These are phyloP conservation scores for Ectropis grisescens DNA, from an alignment of 1,140 invertebrate species.

Conservation along the genomic window DNA sequence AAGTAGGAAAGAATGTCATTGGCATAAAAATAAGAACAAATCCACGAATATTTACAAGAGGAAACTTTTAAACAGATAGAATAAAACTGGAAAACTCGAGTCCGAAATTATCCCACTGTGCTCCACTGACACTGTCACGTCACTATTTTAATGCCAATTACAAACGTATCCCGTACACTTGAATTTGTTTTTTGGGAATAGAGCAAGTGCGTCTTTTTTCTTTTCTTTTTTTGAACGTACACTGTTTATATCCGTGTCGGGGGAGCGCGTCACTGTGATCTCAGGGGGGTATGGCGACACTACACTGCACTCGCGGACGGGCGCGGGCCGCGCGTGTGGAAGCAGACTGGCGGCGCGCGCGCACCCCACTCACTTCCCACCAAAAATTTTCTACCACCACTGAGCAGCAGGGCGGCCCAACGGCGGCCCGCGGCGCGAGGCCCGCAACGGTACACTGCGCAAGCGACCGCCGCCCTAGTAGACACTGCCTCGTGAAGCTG, in stretches of 20 bases:
- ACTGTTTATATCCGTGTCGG: slow-evolving; percentile 26
- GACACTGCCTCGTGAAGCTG: too few species aligned
- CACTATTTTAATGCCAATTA: slow-evolving; percentile 65
- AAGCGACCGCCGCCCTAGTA: too few species aligned
- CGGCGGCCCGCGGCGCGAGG: slow-evolving; percentile 27
- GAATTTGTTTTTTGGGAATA: slow-evolving; percentile 10
- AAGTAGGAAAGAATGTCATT: slow-evolving; percentile 49
- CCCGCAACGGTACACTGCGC: neutral
- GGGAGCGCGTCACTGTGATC: slow-evolving; percentile 25
- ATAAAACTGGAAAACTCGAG: slow-evolving; percentile 32
- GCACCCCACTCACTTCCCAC: slow-evolving; percentile 64
- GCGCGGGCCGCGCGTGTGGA: slow-evolving; percentile 43
- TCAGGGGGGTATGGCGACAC: slow-evolving; percentile 15
- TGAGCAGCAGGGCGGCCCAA: slow-evolving; percentile 19
- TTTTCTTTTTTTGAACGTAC: slow-evolving; percentile 36
- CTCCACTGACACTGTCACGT: slow-evolving; percentile 46
- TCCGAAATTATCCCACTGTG: slow-evolving; percentile 42
- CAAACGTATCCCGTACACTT: slow-evolving; percentile 42
- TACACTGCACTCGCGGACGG: slow-evolving; percentile 42
- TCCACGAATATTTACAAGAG: slow-evolving; percentile 45
- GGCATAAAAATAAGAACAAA: slow-evolving; percentile 55
- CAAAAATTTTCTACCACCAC: slow-evolving; percentile 61
- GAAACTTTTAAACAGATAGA: slow-evolving; percentile 7
- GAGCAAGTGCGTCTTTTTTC: slow-evolving; percentile 17
- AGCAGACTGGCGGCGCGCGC: slow-evolving; percentile 48